Evolutionary conservation across 2,797 vertebrate species (phyloP).

Genomic region (Xenentodon cancila): DNA sequence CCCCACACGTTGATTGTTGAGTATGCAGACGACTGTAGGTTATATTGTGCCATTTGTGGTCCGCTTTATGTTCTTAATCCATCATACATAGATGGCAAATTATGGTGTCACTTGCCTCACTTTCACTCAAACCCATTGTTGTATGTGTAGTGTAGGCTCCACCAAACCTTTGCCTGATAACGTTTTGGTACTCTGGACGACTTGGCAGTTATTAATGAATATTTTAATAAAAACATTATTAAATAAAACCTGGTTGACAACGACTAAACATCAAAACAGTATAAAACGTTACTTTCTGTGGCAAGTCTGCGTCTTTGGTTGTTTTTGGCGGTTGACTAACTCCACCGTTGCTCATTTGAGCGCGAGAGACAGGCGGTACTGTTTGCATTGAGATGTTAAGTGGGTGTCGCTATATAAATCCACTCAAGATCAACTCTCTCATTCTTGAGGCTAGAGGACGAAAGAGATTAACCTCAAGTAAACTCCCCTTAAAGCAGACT

Average conservation of each 20-base stretch:
- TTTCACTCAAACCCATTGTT: too few relatives aligned
- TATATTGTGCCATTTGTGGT: background rate
- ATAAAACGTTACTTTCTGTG: background rate
- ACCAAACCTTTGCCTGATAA: too few relatives aligned
- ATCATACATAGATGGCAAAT: too few relatives aligned
- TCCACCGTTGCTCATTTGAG: conserved; percentile 58
- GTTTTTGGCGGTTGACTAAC: conserved; percentile 40
- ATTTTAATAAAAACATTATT: too few relatives aligned
- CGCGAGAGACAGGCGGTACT: conserved; percentile 54
- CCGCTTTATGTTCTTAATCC: too few relatives aligned
- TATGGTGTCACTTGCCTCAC: too few relatives aligned
- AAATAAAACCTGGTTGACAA: too few relatives aligned
- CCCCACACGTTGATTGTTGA: conserved; percentile 62
- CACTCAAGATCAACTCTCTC: conserved; percentile 42
- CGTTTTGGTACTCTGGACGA: too few relatives aligned
- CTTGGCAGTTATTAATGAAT: too few relatives aligned
- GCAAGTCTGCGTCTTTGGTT: conserved; percentile 3
- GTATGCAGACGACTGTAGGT: background rate
- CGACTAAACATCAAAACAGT: too few relatives aligned
- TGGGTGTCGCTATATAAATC: conserved; percentile 83
- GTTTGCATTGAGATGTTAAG: conserved; percentile 89
- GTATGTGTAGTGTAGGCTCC: too few relatives aligned
- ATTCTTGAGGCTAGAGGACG: conserved; percentile 29
- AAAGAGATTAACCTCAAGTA: conserved; percentile 38
- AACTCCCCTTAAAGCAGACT: conserved; percentile 9